Percentiles rank a stretch among this genome's conserved stretches.
These are phyloP conservation scores for Eupithecia vulgata DNA, from an alignment of 2,888 invertebrate genomes.

Conservation along the genomic window DNA sequence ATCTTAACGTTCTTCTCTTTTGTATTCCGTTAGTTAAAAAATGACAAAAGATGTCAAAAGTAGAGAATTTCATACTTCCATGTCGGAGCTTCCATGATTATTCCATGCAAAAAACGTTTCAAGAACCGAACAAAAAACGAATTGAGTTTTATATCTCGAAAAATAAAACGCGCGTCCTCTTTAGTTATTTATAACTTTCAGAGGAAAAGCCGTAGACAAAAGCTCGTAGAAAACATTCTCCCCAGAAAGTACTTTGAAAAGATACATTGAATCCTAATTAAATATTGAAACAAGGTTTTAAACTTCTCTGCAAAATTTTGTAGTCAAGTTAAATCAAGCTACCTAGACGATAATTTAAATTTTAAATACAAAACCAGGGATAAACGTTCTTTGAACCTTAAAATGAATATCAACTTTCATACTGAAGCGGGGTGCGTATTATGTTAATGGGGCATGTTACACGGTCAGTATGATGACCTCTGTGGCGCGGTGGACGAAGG, in stretches of 20 bases:
- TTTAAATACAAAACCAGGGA: not conserved
- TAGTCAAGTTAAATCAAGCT: not conserved
- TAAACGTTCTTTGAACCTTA: not conserved
- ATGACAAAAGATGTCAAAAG: too few species aligned
- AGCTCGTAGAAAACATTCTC: not conserved
- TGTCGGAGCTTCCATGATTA: too few species aligned
- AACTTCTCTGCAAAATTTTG: not conserved
- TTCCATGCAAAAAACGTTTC: not conserved
- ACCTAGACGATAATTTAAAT: not conserved
- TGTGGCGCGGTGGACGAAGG: too few species aligned
- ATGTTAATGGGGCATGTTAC: too few species aligned
- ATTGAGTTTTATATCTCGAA: not conserved
- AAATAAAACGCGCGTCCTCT: not conserved
- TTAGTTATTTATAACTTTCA: not conserved
- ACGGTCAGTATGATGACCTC: too few species aligned
- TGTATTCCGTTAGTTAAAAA: too few species aligned
- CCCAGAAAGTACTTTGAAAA: not conserved
- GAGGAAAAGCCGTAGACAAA: not conserved
- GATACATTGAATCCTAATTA: not conserved
- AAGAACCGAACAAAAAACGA: not conserved
- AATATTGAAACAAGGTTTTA: not conserved
- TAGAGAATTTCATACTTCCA: too few species aligned
- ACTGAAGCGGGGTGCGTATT: too few species aligned
- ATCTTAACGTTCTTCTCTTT: too few species aligned
- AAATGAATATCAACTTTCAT: not conserved